phyloP scores from a whole-genome alignment of 2,888 invertebrate species.

The Plemyria rubiginata region DNA sequence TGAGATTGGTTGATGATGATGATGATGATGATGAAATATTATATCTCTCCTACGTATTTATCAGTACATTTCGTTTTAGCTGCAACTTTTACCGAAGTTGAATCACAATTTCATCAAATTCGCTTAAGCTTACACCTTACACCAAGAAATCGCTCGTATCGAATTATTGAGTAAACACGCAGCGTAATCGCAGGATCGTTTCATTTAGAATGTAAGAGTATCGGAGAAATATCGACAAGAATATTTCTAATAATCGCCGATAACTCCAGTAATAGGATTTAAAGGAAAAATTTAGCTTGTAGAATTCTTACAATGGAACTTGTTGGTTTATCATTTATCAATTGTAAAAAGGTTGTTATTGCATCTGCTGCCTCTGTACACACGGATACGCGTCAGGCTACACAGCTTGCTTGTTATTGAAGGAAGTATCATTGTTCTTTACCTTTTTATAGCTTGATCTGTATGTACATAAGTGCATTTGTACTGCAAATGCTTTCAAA shows the following conservation, averaged over 20 bases:
- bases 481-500: too few relatives aligned
- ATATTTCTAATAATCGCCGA: conserved; percentile 70
- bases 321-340: conserved; percentile 33
- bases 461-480: too few relatives aligned
- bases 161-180: conserved; percentile 84
- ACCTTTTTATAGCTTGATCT: too few relatives aligned
- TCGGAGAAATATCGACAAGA: conserved; percentile 68
- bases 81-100: too few relatives aligned
- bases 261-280: conserved; percentile 66
- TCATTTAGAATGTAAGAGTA: conserved; percentile 75
- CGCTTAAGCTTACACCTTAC: conserved; percentile 51
- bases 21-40: too few relatives aligned
- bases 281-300: conserved; percentile 42
- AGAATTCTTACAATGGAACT: conserved; percentile 7
- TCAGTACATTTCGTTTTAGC: too few relatives aligned
- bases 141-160: conserved; percentile 64
- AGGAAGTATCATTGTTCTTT: too few relatives aligned
- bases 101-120: background rate
- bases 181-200: conserved; percentile 76
- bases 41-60: too few relatives aligned
- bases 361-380: background rate
- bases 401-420: too few relatives aligned
- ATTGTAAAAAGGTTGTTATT: background rate
- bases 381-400: background rate
- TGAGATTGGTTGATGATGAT: too few relatives aligned